phyloP scores from a whole-genome alignment of 37 sponge, comb jelly and placozoan species.

The Axinella damicornis region DNA sequence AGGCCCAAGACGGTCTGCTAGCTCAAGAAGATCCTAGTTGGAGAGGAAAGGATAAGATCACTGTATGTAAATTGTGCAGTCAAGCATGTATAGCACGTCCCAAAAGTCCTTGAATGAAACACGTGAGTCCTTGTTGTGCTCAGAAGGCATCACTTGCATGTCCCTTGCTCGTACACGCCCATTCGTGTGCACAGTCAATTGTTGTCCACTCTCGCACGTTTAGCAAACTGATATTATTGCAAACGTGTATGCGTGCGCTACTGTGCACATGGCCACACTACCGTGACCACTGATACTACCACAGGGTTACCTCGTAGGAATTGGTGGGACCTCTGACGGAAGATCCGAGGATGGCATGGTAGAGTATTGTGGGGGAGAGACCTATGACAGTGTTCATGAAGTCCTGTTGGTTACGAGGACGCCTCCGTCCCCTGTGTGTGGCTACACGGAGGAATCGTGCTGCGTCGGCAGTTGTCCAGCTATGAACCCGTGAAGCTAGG shows the following conservation, averaged over 20 bases:
- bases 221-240: too few species aligned
- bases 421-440: not conserved
- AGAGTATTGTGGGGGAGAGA: not conserved
- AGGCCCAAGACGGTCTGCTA: constrained; percentile 72
- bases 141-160: too few species aligned
- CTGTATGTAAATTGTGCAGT: too few species aligned
- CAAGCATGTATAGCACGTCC: too few species aligned
- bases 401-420: not conserved
- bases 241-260: too few species aligned
- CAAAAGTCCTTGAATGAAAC: too few species aligned
- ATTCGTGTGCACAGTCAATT: too few species aligned
- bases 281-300: not conserved
- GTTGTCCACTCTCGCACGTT: too few species aligned
- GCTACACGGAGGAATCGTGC: constrained; percentile 16
- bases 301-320: too few species aligned
- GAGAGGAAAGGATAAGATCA: too few species aligned
- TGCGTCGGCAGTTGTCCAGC: constrained; percentile 12
- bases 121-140: too few species aligned
- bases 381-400: not conserved
- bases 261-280: not conserved
- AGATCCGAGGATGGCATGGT: not conserved
- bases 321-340: not conserved
- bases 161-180: too few species aligned
- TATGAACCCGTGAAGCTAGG: not conserved
- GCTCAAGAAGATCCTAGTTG: constrained; percentile 48